These are phyloP conservation scores for Triplophysa bombifrons DNA, from an alignment of 2,797 vertebrate genomes.

Conservation along the genomic window DNA sequence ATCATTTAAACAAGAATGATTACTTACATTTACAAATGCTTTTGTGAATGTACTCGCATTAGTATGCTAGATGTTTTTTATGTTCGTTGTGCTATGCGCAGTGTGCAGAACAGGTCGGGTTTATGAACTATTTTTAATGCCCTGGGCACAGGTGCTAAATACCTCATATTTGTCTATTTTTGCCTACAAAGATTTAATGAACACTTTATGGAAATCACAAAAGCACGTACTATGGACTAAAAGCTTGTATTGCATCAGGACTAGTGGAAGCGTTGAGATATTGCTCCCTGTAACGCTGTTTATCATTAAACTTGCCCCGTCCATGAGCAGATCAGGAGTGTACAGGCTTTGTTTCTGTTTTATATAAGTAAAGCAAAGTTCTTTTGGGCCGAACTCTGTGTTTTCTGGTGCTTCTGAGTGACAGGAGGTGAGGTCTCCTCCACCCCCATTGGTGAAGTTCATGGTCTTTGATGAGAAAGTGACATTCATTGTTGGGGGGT, in stretches of 20 bases:
- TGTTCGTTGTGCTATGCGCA: constrained; percentile 7
- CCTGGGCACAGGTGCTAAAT: constrained; percentile 33
- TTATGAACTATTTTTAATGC: constrained; percentile 17
- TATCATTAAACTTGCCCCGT: neutral
- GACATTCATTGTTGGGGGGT: constrained; percentile 62
- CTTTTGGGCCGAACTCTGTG: neutral
- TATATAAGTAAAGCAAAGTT: neutral
- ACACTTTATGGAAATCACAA: constrained; percentile 26
- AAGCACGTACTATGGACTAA: constrained; percentile 5
- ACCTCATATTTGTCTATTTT: constrained; percentile 39
- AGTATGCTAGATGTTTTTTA: constrained; percentile 7
- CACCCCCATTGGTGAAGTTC: constrained; percentile 69
- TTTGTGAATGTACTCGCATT: constrained; percentile 21
- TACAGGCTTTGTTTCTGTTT: neutral
- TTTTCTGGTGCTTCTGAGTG: constrained; percentile 27
- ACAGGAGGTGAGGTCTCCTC: constrained; percentile 31
- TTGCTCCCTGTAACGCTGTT: constrained; percentile 1
- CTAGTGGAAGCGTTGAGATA: neutral
- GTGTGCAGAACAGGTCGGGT: constrained; percentile 7
- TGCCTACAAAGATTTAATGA: constrained; percentile 27
- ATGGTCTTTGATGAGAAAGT: constrained; percentile 74
- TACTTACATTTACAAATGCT: constrained; percentile 23
- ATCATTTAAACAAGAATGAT: constrained; percentile 42
- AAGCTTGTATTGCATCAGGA: constrained; percentile 13
- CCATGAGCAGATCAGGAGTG: neutral